These are phyloP conservation scores for Encarsia formosa DNA, from an alignment of 2,888 invertebrate genomes.

Conservation along the genomic window DNA sequence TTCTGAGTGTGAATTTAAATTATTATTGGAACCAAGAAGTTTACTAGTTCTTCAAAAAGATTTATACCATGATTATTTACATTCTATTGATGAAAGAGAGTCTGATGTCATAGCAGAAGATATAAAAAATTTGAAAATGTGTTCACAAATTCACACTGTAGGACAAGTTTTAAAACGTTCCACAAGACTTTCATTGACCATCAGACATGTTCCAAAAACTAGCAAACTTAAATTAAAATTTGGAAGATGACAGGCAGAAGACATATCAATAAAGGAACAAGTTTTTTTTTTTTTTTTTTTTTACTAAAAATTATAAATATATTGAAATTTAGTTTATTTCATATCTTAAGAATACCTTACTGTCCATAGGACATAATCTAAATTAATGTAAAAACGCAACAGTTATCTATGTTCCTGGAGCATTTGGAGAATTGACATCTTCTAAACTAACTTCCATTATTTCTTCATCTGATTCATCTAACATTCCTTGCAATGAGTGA, in stretches of 20 bases:
- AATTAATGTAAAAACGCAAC: no score
- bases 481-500: constrained; percentile 74
- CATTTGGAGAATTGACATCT: constrained; percentile 36
- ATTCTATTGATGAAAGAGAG: constrained; percentile 73
- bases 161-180: constrained; percentile 60
- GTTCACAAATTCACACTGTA: constrained; percentile 55
- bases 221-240: constrained; percentile 69
- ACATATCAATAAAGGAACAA: no score
- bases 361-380: no score
- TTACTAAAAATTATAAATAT: constrained; percentile 6
- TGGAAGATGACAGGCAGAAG: constrained; percentile 30
- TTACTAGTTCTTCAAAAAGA: constrained; percentile 78
- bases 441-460: constrained; percentile 56
- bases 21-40: constrained; percentile 84
- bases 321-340: no score
- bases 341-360: no score
- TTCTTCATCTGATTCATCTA: constrained; percentile 69
- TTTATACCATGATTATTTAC: constrained; percentile 79
- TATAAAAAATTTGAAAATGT: constrained; percentile 64
- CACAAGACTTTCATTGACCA: constrained; percentile 80
- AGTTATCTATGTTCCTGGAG: constrained; percentile 9
- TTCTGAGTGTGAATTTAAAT: constrained; percentile 59
- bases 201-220: constrained; percentile 89
- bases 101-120: constrained; percentile 62
- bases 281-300: no score